Evolutionary conservation across 2,797 vertebrate genomes (phyloP), one percentile per base, ranked within the genome.

Genomic region (Forpus xanthops): DNA sequence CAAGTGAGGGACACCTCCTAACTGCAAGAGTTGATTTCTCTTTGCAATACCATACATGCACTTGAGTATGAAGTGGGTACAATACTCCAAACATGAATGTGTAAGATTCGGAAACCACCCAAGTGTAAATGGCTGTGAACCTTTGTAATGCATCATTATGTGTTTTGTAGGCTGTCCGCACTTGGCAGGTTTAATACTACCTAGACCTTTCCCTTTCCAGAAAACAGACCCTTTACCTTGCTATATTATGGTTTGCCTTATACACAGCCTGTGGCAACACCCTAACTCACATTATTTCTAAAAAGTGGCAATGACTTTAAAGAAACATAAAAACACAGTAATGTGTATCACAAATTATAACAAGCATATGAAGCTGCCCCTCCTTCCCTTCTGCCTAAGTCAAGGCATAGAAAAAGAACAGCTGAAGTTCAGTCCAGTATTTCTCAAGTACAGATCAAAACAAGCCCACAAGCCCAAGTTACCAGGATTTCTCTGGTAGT

Each of bases 361-460:
- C n/a, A 66, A 30, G 49, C 31, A 64, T 12, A 74, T 14, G 39
- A 71, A 77, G 28, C 3, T 56, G 68, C 12, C 19, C 31, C 85
- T 77, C 49, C 31, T 77, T 77, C 52, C 44, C 33, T 67, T 76
- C 44, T 77, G 47, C 27, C 44, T 42, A 73, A 67, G 65, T 47
- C 31, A 45, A 62, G 24, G 39, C 73, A 53, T 21, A 75, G 76
- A 42, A 2, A 55, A 45, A n/a, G 2, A 53, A 49, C 12, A 52
- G 39, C 33, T 15, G 41, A 80, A 88, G 21, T 35, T 58, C 39
- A 76, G n/a, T 19, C 49, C 27, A 67, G 41, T 65, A 19, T 72
- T 93, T 93, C 45, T 56, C 55, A 94, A 93, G n/a, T 2, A 7
- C 37, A 66, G 58, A 66, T 18, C 80, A 76, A 88, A 96, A 76